Percentiles rank a stretch among this genome's conserved stretches.
phyloP scores from a whole-genome alignment of 2,113 vertebrate species.

The Phasianus colchicus region DNA sequence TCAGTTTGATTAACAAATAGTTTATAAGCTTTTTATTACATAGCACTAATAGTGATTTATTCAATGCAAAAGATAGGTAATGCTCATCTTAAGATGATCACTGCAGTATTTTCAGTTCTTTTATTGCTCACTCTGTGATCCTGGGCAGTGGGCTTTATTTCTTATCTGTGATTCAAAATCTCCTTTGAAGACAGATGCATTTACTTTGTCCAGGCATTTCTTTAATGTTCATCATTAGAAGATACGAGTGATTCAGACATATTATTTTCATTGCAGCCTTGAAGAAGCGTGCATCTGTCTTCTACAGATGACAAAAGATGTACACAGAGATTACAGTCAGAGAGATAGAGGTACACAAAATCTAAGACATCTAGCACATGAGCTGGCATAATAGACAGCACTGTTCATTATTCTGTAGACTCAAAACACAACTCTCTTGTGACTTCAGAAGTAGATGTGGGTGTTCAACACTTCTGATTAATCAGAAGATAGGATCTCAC shows the following conservation, averaged over 20 bases:
- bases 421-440: slow-evolving; percentile 14
- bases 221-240: not conserved
- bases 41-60: not conserved
- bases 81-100: not conserved
- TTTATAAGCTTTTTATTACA: not conserved
- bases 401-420: slow-evolving; percentile 6
- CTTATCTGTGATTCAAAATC: not conserved
- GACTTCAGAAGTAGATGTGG: slow-evolving; percentile 29
- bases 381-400: slow-evolving; percentile 15
- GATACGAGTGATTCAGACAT: not conserved
- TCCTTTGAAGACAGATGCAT: not conserved
- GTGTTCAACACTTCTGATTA: slow-evolving; percentile 41
- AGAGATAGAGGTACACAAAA: slow-evolving; percentile 33
- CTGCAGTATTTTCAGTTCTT: not conserved
- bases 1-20: not conserved
- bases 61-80: not conserved
- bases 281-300: not conserved
- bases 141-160: not conserved
- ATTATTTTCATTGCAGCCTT: slow-evolving; percentile 8
- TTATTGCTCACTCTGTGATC: not conserved
- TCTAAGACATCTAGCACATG: slow-evolving; percentile 25
- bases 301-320: slow-evolving; percentile 8
- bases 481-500: slow-evolving; percentile 35
- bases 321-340: not conserved
- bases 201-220: not conserved